A percentile compares a stretch with the other conserved stretches of the same genome.
Conservation (phyloP, 2,113 vertebrate genomes). For the Miniopterus natalensis region DNA sequence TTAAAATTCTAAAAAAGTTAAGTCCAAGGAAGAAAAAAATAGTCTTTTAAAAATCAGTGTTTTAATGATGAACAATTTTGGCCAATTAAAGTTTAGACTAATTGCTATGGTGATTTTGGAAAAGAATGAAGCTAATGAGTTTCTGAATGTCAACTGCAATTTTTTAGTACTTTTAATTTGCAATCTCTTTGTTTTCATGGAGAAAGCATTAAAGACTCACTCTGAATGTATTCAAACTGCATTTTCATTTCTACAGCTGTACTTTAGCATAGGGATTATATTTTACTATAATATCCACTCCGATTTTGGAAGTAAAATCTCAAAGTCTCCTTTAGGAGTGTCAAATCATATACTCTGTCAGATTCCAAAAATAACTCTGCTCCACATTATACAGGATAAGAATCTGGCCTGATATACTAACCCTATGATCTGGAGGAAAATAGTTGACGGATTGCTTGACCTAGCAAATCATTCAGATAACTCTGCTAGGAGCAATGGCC, state of each 20-base stretch:
- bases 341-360: constrained; percentile 49
- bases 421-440: constrained; percentile 64
- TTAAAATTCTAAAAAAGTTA: constrained; percentile 63
- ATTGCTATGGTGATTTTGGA: constrained; percentile 79
- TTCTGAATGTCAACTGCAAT: constrained; percentile 80
- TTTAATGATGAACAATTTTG: constrained; percentile 80
- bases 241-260: constrained; percentile 80
- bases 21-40: constrained; percentile 63
- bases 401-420: constrained; percentile 71
- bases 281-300: constrained; percentile 66
- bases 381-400: constrained; percentile 35
- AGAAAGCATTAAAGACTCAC: constrained; percentile 61
- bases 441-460: constrained; percentile 68
- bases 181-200: constrained; percentile 81
- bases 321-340: constrained; percentile 52
- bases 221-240: constrained; percentile 77
- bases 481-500: constrained; percentile 26
- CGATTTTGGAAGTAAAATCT: constrained; percentile 60
- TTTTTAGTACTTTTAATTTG: constrained; percentile 82
- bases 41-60: constrained; percentile 57
- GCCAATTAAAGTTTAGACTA: constrained; percentile 82
- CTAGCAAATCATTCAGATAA: constrained; percentile 65
- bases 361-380: constrained; percentile 71
- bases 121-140: constrained; percentile 84
- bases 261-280: constrained; percentile 70